Conservation (phyloP, 2,113 vertebrate genomes). For the Artemisiospiza belli region DNA sequence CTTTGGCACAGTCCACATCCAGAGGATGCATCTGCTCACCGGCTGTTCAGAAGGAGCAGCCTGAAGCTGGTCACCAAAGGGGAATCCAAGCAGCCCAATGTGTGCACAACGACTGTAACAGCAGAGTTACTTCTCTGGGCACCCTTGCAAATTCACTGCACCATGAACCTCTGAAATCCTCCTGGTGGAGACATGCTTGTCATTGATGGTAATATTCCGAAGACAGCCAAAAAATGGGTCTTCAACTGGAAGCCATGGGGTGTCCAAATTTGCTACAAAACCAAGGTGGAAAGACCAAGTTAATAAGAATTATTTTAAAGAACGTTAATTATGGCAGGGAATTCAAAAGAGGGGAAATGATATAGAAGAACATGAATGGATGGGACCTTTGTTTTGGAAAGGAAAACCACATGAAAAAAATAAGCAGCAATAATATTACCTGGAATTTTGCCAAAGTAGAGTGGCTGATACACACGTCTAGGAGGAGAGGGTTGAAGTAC, state of each 20-base stretch:
- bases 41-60: not conserved
- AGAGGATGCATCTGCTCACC: not conserved
- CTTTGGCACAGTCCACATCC: not conserved
- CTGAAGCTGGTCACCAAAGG: not conserved
- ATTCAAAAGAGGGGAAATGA: not conserved
- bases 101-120: not conserved
- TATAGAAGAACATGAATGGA: not conserved
- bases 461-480: slow-evolving; percentile 62
- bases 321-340: not conserved
- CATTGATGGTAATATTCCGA: slow-evolving; percentile 81
- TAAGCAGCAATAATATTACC: slow-evolving; percentile 69
- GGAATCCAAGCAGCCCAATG: not conserved
- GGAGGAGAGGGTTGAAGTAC: slow-evolving; percentile 53
- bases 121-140: slow-evolving; percentile 76
- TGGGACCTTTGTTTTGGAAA: not conserved
- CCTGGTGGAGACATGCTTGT: slow-evolving; percentile 70
- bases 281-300: not conserved
- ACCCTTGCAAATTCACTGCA: slow-evolving; percentile 83
- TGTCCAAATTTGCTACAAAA: slow-evolving; percentile 62
- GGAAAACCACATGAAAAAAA: not conserved
- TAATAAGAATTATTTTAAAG: not conserved
- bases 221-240: slow-evolving; percentile 86
- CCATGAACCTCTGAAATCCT: slow-evolving; percentile 78
- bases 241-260: slow-evolving; percentile 67
- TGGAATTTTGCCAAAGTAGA: slow-evolving; percentile 88